phyloP scores from a whole-genome alignment of 2,888 invertebrate species.

The Byasa hedistus region DNA sequence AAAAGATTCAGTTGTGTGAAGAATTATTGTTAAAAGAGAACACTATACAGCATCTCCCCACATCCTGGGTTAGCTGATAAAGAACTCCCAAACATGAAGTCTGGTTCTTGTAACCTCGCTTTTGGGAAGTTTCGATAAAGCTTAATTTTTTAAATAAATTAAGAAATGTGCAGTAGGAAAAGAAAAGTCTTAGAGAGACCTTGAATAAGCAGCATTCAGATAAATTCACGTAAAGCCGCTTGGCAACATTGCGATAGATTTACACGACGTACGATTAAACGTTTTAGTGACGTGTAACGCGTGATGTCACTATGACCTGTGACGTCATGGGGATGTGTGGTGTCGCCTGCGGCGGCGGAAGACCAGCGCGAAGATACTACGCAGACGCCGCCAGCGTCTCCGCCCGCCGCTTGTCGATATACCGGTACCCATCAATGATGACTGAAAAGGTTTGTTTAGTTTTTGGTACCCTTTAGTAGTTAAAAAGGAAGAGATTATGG shows the following conservation, averaged over 20 bases:
- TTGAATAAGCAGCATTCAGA: not conserved
- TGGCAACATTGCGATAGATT: not conserved
- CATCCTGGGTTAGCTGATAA: too few species aligned
- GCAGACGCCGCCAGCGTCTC: constrained; percentile 89
- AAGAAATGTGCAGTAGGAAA: not conserved
- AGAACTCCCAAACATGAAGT: too few species aligned
- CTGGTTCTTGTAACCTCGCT: too few species aligned
- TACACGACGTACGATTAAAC: not conserved
- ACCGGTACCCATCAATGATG: constrained; percentile 74
- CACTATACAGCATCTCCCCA: too few species aligned
- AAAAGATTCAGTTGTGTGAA: too few species aligned
- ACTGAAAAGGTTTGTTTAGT: constrained; percentile 45
- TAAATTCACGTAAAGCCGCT: not conserved
- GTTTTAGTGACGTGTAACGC: not conserved
- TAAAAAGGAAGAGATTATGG: not conserved
- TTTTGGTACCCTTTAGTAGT: not conserved
- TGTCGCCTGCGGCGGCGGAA: constrained; percentile 82
- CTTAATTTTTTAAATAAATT: too few species aligned
- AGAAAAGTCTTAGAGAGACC: not conserved
- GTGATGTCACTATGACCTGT: constrained; percentile 6
- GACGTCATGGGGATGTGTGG: constrained; percentile 51
- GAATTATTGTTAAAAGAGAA: too few species aligned
- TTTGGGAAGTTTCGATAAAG: too few species aligned
- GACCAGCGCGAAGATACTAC: constrained; percentile 91
- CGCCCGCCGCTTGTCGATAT: constrained; percentile 80